Evolutionary conservation across 2,113 vertebrate genomes (phyloP).

Genomic region (Urocitellus parryii): DNA sequence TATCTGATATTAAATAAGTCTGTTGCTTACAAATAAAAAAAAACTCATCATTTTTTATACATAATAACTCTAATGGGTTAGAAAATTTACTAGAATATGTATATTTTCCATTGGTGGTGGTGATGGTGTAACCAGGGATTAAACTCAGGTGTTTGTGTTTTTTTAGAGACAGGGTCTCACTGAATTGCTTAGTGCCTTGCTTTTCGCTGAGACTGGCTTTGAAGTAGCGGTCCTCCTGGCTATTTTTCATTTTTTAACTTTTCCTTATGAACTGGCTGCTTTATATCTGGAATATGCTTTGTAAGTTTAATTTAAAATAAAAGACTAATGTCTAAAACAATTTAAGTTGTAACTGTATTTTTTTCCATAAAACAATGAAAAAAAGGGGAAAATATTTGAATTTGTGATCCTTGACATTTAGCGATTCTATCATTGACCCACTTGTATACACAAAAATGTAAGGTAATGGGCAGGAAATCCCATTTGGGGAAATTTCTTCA

Average conservation of each 20-base stretch:
- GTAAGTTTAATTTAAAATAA: slow-evolving; percentile 16
- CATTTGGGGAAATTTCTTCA: slow-evolving; percentile 34
- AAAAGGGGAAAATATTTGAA: background rate
- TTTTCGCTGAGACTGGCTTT: too few species aligned
- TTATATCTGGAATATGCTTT: background rate
- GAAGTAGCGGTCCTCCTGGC: too few species aligned
- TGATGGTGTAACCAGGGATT: too few species aligned
- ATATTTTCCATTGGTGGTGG: background rate
- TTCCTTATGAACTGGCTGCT: background rate
- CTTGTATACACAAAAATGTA: background rate
- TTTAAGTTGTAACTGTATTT: background rate
- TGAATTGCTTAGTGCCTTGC: too few species aligned
- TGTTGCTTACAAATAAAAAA: background rate
- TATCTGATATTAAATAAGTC: background rate
- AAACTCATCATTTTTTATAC: background rate
- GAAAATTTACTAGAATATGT: background rate
- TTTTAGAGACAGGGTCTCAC: too few species aligned
- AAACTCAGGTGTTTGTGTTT: too few species aligned
- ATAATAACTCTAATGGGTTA: background rate
- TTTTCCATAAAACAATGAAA: background rate
- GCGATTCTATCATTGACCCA: background rate
- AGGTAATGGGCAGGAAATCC: background rate
- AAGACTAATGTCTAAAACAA: background rate
- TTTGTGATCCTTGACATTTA: background rate
- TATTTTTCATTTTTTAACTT: background rate